phyloP scores from a whole-genome alignment of 2,797 vertebrate genomes.

The Melanotaenia trifasciata region DNA sequence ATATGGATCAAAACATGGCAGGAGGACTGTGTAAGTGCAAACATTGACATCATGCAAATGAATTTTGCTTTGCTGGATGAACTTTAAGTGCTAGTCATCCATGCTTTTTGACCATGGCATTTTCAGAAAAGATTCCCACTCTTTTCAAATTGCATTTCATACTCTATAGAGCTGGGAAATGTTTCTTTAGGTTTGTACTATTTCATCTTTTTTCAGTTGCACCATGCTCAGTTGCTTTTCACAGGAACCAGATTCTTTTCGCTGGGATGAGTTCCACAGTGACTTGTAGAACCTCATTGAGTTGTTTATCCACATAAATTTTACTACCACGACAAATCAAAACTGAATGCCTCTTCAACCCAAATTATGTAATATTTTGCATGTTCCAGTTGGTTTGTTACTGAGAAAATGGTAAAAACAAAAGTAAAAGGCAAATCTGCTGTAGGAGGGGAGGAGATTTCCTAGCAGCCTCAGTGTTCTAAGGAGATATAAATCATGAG shows the following conservation, averaged over 20 bases:
- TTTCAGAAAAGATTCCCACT: neutral
- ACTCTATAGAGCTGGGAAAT: slow-evolving; percentile 1
- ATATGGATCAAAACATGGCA: neutral
- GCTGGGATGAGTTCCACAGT: neutral
- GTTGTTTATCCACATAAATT: slow-evolving; percentile 18
- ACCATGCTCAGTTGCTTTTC: slow-evolving; percentile 2
- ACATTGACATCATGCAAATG: neutral
- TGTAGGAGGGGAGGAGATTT: slow-evolving; percentile 21
- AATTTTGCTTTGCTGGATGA: neutral
- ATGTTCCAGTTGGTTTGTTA: neutral
- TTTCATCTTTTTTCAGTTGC: neutral
- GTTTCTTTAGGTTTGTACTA: slow-evolving; percentile 5
- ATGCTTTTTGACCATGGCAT: neutral
- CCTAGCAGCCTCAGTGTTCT: slow-evolving; percentile 41
- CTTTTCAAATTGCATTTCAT: neutral
- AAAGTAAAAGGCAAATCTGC: neutral
- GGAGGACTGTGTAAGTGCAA: neutral
- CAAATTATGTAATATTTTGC: neutral
- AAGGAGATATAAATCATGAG: slow-evolving; percentile 66
- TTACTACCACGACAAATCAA: neutral
- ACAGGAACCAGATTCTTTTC: neutral
- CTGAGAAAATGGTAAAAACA: neutral
- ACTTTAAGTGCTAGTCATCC: neutral
- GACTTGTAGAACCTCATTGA: neutral
- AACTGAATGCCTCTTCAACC: slow-evolving; percentile 4